Conservation (phyloP, 2,797 vertebrate species). For the Syngnathus rostellatus region DNA sequence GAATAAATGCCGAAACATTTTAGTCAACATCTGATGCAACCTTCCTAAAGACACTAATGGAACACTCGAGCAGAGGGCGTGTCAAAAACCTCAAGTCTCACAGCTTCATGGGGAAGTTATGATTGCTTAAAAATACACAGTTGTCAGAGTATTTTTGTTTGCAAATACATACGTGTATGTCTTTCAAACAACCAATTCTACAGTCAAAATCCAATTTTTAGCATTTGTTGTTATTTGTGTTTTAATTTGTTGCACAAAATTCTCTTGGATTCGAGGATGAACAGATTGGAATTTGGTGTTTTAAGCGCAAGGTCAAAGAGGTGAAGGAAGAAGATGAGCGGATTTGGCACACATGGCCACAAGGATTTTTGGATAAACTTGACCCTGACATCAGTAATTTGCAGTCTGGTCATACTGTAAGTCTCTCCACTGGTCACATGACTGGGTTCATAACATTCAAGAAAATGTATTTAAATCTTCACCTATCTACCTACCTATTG, state of each 20-base stretch:
- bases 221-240: background rate
- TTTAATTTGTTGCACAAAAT: background rate
- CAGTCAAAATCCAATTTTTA: background rate
- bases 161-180: background rate
- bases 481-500: background rate
- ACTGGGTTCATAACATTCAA: background rate
- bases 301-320: background rate
- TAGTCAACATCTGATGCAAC: background rate
- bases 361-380: conserved; percentile 2
- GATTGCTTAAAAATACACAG: background rate
- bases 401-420: background rate
- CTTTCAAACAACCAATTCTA: background rate
- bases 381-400: background rate
- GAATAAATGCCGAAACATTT: no score
- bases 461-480: background rate
- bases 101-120: background rate
- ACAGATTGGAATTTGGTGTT: conserved; percentile 4
- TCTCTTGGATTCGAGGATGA: conserved; percentile 1
- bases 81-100: background rate
- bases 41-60: background rate
- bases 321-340: background rate
- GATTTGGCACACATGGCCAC: background rate
- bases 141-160: background rate
- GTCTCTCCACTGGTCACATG: background rate
- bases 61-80: background rate